Conservation (phyloP, 2,797 vertebrate species). For the Syngnathus acus region DNA sequence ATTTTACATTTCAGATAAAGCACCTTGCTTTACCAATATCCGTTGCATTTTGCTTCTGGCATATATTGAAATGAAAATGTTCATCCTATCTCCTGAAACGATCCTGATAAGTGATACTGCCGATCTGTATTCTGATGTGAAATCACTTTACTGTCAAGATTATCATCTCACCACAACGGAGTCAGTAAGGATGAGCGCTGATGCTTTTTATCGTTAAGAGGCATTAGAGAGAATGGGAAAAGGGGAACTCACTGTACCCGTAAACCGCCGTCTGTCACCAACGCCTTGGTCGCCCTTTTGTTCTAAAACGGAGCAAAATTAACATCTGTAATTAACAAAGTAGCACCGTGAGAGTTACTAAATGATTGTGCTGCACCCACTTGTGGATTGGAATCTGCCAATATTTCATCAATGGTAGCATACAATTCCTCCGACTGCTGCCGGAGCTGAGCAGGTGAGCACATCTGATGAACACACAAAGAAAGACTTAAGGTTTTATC, state of each 20-base stretch:
- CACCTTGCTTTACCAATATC: neutral
- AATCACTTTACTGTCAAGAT: neutral
- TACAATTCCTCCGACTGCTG: conserved; percentile 90
- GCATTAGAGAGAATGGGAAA: neutral
- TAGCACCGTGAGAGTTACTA: neutral
- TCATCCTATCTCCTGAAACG: neutral
- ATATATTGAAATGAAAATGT: neutral
- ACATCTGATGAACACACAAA: conserved; percentile 70
- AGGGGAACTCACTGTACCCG: conserved; percentile 63
- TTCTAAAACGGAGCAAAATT: conserved; percentile 43
- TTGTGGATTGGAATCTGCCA: conserved; percentile 74
- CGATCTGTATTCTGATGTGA: neutral
- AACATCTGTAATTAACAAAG: neutral
- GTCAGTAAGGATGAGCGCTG: neutral
- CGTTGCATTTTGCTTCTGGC: neutral
- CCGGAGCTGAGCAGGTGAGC: conserved; percentile 84
- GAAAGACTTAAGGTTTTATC: neutral
- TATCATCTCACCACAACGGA: neutral
- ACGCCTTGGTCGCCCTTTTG: conserved; percentile 57
- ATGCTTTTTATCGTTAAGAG: neutral
- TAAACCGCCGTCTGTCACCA: conserved; percentile 37
- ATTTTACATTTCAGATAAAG: neutral
- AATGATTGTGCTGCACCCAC: conserved; percentile 60
- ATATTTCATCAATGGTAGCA: conserved; percentile 84
- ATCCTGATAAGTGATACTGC: neutral